A percentile compares a stretch with the other conserved stretches of the same genome.
Conservation (phyloP, 2,797 vertebrate species). For the Danionella dracula region DNA sequence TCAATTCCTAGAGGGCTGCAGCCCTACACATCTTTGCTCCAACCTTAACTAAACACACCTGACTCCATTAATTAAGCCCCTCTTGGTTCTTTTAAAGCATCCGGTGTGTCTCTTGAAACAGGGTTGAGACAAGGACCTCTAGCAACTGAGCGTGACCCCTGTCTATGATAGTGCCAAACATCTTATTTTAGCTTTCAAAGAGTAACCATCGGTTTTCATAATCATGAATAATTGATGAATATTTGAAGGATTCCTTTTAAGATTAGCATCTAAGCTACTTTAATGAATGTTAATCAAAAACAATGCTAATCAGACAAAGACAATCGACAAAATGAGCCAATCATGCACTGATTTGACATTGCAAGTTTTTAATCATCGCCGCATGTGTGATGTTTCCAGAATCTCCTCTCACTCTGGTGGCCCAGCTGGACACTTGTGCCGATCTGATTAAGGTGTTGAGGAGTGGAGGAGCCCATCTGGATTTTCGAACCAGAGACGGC, state of each 20-base stretch:
- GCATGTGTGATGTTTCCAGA: conserved; percentile 61
- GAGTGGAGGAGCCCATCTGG: conserved; percentile 88
- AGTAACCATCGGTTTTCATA: too few species aligned
- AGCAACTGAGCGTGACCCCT: too few species aligned
- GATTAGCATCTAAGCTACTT: conserved; percentile 1
- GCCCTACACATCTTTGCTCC: too few species aligned
- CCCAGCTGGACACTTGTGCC: conserved; percentile 80
- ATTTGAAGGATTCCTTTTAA: not conserved
- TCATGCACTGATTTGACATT: conserved; percentile 18
- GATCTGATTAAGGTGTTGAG: conserved; percentile 86
- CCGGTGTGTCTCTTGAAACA: too few species aligned
- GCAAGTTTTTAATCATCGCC: not conserved
- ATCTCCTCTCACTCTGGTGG: conserved; percentile 89
- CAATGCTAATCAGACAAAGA: conserved; percentile 2
- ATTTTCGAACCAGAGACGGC: conserved; percentile 91
- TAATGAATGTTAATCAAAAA: not conserved
- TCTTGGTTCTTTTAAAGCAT: too few species aligned
- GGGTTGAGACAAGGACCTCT: too few species aligned
- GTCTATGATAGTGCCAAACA: too few species aligned
- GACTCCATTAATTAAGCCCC: too few species aligned
- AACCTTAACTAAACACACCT: too few species aligned
- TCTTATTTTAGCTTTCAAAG: not conserved
- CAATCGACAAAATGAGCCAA: not conserved
- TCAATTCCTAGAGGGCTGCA: too few species aligned
- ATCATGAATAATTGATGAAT: not conserved